Percentiles rank a stretch among this genome's conserved stretches.
Conservation (phyloP, 2,113 vertebrate species). For the Laticauda laticaudata region DNA sequence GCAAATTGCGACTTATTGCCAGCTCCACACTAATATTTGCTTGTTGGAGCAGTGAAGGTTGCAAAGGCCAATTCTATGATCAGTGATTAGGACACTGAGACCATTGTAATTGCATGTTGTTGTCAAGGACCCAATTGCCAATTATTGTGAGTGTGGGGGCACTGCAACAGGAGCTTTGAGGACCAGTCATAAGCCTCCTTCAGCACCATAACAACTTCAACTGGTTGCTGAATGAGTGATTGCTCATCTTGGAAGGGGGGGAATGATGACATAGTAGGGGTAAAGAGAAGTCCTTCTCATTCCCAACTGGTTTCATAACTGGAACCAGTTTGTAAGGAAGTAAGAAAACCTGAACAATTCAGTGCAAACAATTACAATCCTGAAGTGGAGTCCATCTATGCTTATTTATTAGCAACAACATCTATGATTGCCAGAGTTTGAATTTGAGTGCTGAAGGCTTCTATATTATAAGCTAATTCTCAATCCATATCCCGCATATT, state of each 20-base stretch:
- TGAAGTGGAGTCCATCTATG: not conserved
- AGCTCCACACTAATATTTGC: not conserved
- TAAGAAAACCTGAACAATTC: too few relatives aligned
- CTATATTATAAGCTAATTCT: not conserved
- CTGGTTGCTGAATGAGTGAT: not conserved
- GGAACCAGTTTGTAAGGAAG: too few relatives aligned
- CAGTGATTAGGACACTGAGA: not conserved
- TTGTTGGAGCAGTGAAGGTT: not conserved
- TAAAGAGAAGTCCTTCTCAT: too few relatives aligned
- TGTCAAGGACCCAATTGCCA: not conserved
- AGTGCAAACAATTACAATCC: too few relatives aligned
- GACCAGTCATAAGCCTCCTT: not conserved
- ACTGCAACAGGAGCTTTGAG: not conserved
- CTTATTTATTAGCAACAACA: not conserved
- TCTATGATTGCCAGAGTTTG: not conserved
- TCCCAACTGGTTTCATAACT: too few relatives aligned
- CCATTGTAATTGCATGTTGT: not conserved
- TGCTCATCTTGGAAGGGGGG: not conserved
- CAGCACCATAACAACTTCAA: not conserved
- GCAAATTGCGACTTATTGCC: not conserved
- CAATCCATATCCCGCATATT: not conserved
- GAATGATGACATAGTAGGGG: too few relatives aligned
- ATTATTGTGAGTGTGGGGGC: not conserved
- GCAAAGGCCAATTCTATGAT: not conserved
- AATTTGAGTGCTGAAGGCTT: not conserved